Evolutionary conservation across 53 echinoderm and acorn worm species (phyloP).

Genomic region (Antedon mediterranea): DNA sequence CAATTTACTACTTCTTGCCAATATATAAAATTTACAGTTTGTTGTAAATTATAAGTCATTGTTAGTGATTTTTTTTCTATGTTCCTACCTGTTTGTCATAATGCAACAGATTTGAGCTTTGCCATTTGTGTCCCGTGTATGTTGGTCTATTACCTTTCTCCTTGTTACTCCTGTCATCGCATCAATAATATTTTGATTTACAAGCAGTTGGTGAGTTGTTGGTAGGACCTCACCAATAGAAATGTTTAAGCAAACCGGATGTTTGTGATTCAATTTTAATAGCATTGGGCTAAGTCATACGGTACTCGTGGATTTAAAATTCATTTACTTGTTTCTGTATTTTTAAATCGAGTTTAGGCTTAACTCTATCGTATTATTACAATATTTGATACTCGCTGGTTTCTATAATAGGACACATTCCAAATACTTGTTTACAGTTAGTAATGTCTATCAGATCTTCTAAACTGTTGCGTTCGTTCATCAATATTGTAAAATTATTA

Average conservation of each 20-base stretch:
- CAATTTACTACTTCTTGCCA: too few relatives aligned
- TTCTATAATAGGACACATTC: too few relatives aligned
- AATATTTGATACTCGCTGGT: too few relatives aligned
- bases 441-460: too few relatives aligned
- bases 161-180: not conserved
- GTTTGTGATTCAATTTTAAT: not conserved
- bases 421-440: too few relatives aligned
- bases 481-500: too few relatives aligned
- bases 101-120: too few relatives aligned
- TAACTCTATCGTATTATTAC: too few relatives aligned
- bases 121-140: not conserved
- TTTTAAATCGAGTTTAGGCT: not conserved
- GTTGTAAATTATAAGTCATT: too few relatives aligned
- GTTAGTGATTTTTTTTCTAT: too few relatives aligned
- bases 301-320: not conserved
- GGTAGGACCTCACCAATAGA: not conserved
- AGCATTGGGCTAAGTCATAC: not conserved
- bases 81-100: too few relatives aligned
- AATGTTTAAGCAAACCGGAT: not conserved
- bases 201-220: not conserved
- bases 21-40: too few relatives aligned
- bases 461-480: constrained; percentile 1
- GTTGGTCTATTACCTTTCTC: not conserved
- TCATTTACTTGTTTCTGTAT: not conserved
- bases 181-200: not conserved